phyloP scores from a whole-genome alignment of 2,888 invertebrate species.

The Ormia ochracea region DNA sequence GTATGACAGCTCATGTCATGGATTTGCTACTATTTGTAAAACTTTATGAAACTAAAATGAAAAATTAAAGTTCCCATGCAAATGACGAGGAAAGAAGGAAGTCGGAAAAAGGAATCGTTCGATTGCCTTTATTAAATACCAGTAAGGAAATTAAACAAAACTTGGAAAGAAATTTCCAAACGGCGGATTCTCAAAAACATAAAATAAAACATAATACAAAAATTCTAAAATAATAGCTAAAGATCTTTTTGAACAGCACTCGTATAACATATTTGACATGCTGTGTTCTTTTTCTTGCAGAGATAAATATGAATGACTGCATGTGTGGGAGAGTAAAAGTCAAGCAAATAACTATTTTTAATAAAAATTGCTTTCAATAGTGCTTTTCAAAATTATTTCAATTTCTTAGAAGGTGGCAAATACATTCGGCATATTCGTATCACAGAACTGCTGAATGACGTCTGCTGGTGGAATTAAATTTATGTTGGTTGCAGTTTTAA shows the following conservation, averaged over 20 bases:
- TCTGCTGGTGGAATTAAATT: slow-evolving; percentile 18
- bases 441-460: neutral
- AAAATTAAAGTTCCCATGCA: too few species aligned
- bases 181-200: neutral
- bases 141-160: too few species aligned
- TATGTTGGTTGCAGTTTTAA: slow-evolving; percentile 22
- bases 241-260: neutral
- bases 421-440: too few species aligned
- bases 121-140: too few species aligned
- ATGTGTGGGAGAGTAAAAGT: slow-evolving; percentile 12
- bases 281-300: neutral
- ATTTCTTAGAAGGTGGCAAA: slow-evolving; percentile 20
- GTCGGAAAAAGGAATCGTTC: too few species aligned
- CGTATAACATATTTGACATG: neutral
- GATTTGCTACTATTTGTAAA: too few species aligned
- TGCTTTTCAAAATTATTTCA: slow-evolving; percentile 32
- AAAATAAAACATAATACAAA: too few species aligned
- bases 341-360: slow-evolving; percentile 42
- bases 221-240: too few species aligned
- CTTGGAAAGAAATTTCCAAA: too few species aligned
- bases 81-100: too few species aligned
- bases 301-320: neutral
- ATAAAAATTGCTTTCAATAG: slow-evolving; percentile 52
- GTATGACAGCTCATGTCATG: too few species aligned
- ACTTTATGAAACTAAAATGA: too few species aligned